These are phyloP conservation scores for Junonia oenone DNA, from an alignment of 2,888 invertebrate species.

Conservation along the genomic window DNA sequence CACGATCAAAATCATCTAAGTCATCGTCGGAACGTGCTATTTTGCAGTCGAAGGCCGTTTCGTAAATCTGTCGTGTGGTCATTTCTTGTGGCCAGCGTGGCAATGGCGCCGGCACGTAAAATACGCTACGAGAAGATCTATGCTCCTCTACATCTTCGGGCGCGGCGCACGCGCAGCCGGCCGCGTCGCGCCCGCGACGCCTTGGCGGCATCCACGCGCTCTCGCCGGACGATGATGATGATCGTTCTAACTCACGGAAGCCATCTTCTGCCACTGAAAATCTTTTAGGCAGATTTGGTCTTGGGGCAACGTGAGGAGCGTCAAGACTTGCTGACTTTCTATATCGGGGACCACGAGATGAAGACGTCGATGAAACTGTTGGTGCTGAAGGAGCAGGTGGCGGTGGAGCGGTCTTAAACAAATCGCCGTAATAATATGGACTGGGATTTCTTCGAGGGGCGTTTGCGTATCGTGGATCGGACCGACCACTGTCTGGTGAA, in stretches of 20 bases:
- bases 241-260: constrained; percentile 77
- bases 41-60: constrained; percentile 94
- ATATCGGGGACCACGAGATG: constrained; percentile 78
- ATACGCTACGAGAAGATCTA: constrained; percentile 82
- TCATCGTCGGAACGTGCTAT: constrained; percentile 89
- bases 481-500: constrained; percentile 84
- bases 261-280: constrained; percentile 86
- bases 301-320: constrained; percentile 83
- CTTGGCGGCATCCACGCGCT: constrained; percentile 86
- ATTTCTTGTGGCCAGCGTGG: constrained; percentile 82
- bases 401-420: constrained; percentile 80
- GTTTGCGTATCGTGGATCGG: constrained; percentile 77
- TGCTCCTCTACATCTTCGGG: constrained; percentile 84
- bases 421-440: constrained; percentile 90
- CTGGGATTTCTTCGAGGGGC: constrained; percentile 85
- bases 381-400: constrained; percentile 71
- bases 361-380: constrained; percentile 61
- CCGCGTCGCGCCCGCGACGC: constrained; percentile 82
- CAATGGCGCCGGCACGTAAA: constrained; percentile 84
- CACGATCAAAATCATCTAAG: constrained; percentile 88
- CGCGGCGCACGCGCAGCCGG: constrained; percentile 86
- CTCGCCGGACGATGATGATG: constrained; percentile 78
- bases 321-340: constrained; percentile 87
- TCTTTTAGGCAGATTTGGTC: constrained; percentile 81
- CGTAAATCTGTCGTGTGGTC: constrained; percentile 87